phyloP scores from a whole-genome alignment of 2,797 vertebrate species.

The Acridotheres tristis region DNA sequence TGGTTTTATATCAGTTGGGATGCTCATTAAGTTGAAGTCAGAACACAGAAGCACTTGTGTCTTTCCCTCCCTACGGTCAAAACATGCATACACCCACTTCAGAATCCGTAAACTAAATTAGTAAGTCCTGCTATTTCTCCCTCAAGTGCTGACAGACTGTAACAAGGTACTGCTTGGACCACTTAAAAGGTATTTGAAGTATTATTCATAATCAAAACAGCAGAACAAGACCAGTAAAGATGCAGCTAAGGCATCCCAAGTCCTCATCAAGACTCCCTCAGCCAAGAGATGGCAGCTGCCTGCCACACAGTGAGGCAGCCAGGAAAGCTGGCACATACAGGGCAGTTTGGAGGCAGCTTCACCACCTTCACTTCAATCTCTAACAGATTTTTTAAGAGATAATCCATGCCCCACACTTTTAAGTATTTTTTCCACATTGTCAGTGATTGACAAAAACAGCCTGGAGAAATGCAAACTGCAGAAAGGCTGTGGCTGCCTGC shows the following conservation, averaged over 20 bases:
- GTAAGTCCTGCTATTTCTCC: conserved; percentile 26
- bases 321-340: not conserved
- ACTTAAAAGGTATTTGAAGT: conserved; percentile 33
- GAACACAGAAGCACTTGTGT: conserved; percentile 9
- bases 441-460: not conserved
- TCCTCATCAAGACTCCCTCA: not conserved
- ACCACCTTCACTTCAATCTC: not conserved
- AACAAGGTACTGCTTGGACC: not conserved
- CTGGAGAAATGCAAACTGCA: not conserved
- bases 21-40: conserved; percentile 28
- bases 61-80: not conserved
- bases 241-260: not conserved
- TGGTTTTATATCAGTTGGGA: not conserved
- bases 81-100: conserved; percentile 18
- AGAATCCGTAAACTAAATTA: conserved; percentile 49
- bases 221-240: conserved; percentile 11
- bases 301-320: not conserved
- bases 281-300: conserved; percentile 44
- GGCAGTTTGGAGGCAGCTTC: not conserved
- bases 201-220: conserved; percentile 25
- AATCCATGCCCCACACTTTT: not conserved
- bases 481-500: not conserved
- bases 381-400: accelerated
- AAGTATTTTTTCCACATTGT: not conserved
- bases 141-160: conserved; percentile 12